A percentile compares a stretch with the other conserved stretches of the same genome.
Evolutionary conservation across 2,113 vertebrate species (phyloP).

Genomic region (Callithrix jacchus): DNA sequence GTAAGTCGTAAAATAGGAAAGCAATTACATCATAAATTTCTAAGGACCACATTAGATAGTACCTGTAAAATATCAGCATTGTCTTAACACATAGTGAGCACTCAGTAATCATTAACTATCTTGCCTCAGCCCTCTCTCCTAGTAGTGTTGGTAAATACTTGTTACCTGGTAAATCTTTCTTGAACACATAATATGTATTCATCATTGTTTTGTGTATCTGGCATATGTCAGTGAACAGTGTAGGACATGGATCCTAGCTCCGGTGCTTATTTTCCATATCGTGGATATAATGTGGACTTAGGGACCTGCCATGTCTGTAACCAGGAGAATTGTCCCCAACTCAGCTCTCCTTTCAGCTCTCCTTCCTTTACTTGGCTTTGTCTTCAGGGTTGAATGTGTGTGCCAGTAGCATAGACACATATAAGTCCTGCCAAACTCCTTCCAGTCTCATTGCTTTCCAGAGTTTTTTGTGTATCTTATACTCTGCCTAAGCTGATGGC

Average conservation of each 20-base stretch:
- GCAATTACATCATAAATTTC: not conserved
- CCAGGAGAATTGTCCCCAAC: not conserved
- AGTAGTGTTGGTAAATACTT: not conserved
- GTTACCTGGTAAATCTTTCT: not conserved
- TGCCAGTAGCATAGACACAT: too few species aligned
- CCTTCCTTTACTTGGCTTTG: not conserved
- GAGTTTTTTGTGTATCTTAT: not conserved
- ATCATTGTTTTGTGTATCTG: not conserved
- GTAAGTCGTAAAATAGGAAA: not conserved
- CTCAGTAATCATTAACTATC: not conserved
- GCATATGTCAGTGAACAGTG: not conserved
- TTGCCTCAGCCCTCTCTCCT: not conserved
- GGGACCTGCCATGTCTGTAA: not conserved
- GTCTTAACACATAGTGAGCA: not conserved
- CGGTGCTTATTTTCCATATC: too few species aligned
- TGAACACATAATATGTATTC: rapidly evolving
- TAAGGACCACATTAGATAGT: not conserved
- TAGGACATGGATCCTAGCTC: too few species aligned
- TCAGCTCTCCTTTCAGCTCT: not conserved
- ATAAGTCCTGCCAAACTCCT: not conserved
- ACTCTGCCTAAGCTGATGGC: not conserved
- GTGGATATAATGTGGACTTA: too few species aligned
- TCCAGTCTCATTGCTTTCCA: not conserved
- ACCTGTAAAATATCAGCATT: rapidly evolving
- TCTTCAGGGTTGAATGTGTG: not conserved